Evolutionary conservation across 2,888 invertebrate species (phyloP).

Genomic region (Aporophyla lueneburgensis): DNA sequence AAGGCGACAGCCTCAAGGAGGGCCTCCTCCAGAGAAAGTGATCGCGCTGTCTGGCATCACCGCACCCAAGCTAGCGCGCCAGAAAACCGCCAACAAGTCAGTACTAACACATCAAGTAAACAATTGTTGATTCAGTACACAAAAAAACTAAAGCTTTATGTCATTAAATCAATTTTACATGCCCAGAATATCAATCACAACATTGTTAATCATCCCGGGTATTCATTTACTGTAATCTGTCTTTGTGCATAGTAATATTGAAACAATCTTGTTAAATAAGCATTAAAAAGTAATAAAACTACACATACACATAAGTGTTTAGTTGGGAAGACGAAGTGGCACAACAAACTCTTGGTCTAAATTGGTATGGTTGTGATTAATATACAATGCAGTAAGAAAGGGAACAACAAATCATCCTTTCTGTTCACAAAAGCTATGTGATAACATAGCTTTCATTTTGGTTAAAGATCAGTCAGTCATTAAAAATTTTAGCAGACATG

Average conservation of each 20-base stretch:
- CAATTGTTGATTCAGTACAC: conserved; percentile 34
- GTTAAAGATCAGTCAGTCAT: background rate
- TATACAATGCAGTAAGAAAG: background rate
- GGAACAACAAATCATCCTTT: background rate
- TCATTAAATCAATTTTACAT: conserved; percentile 36
- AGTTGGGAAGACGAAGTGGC: no score
- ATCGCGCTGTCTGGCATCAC: conserved; percentile 97
- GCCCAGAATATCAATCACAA: conserved; percentile 19
- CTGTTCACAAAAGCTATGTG: background rate
- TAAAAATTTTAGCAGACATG: background rate
- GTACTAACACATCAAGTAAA: conserved; percentile 56
- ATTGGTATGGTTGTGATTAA: background rate
- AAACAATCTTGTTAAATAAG: background rate
- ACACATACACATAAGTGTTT: no score
- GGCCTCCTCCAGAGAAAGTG: conserved; percentile 97
- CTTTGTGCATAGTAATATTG: background rate
- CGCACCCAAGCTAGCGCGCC: conserved; percentile 95
- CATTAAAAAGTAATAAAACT: background rate
- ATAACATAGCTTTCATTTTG: conserved; percentile 6
- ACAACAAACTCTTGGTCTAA: background rate
- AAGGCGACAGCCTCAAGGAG: conserved; percentile 95
- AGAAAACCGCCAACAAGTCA: conserved; percentile 86
- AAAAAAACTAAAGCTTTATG: conserved; percentile 33
- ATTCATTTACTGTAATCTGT: background rate
- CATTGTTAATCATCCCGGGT: background rate